phyloP scores from a whole-genome alignment of 1,140 invertebrate species.

The Cydia splendana region DNA sequence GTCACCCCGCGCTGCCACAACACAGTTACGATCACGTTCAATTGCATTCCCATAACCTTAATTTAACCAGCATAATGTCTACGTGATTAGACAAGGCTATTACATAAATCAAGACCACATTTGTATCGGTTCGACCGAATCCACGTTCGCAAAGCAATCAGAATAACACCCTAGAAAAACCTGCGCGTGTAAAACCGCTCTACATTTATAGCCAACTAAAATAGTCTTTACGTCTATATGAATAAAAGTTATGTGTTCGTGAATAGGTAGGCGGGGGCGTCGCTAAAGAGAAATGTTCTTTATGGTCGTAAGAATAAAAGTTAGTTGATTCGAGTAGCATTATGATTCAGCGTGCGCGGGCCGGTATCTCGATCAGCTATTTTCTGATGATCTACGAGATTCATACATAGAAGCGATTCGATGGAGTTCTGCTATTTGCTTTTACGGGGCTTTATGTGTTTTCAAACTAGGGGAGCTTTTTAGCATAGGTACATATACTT shows the following conservation, averaged over 20 bases:
- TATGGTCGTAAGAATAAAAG: conserved; percentile 21
- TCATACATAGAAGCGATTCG: neutral
- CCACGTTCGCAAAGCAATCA: neutral
- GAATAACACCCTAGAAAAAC: neutral
- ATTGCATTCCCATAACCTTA: neutral
- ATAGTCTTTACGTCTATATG: conserved; percentile 14
- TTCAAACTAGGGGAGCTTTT: neutral
- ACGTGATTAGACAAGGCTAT: neutral
- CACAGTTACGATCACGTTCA: conserved; percentile 22
- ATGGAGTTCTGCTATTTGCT: neutral
- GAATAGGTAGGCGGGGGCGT: conserved; percentile 16
- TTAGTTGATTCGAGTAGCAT: conserved; percentile 15
- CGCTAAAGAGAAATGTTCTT: conserved; percentile 20
- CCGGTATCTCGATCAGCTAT: conserved; percentile 29
- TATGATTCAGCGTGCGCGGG: neutral
- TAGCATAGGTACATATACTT: too few species aligned
- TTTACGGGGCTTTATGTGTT: neutral
- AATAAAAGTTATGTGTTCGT: conserved; percentile 2
- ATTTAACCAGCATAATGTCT: neutral
- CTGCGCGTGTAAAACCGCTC: neutral
- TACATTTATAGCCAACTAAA: conserved; percentile 13
- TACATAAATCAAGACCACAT: neutral
- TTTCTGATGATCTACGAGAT: conserved; percentile 29
- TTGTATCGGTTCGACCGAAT: neutral
- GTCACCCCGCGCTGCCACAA: conserved; percentile 16